Percentiles rank a stretch among this genome's conserved stretches.
These are phyloP conservation scores for Leucoraja ocellata DNA, from an alignment of 2,797 vertebrate species.

Conservation along the genomic window DNA sequence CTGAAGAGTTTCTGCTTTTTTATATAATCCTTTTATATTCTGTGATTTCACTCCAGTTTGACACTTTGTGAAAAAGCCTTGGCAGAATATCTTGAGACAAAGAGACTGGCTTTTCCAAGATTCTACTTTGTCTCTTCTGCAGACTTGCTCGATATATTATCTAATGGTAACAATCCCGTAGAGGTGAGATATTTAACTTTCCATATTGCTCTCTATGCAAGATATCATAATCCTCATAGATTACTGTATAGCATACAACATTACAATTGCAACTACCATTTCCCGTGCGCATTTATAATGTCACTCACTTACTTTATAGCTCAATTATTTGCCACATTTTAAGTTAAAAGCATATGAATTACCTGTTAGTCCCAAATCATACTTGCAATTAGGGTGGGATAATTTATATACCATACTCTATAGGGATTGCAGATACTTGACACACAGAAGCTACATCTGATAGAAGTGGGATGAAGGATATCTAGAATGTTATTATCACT, in stretches of 20 bases:
- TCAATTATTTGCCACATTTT: neutral
- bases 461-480: neutral
- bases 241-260: neutral
- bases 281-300: neutral
- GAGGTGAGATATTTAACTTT: conserved; percentile 50
- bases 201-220: neutral
- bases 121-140: conserved; percentile 66
- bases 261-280: neutral
- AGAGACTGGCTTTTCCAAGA: conserved; percentile 59
- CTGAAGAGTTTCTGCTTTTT: neutral
- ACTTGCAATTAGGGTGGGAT: neutral
- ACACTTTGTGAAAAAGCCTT: conserved; percentile 59
- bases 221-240: neutral
- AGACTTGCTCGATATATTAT: conserved; percentile 62
- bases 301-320: neutral
- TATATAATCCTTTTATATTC: neutral
- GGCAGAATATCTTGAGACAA: conserved; percentile 61
- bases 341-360: neutral
- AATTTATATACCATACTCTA: too few species aligned
- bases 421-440: neutral
- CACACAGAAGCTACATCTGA: neutral
- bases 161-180: conserved; percentile 56
- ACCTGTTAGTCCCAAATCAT: neutral
- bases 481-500: neutral
- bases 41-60: conserved; percentile 45